Percentiles rank a stretch among this genome's conserved stretches.
phyloP scores from a whole-genome alignment of 2,888 invertebrate genomes.

The Reticulitermes lucifugus region DNA sequence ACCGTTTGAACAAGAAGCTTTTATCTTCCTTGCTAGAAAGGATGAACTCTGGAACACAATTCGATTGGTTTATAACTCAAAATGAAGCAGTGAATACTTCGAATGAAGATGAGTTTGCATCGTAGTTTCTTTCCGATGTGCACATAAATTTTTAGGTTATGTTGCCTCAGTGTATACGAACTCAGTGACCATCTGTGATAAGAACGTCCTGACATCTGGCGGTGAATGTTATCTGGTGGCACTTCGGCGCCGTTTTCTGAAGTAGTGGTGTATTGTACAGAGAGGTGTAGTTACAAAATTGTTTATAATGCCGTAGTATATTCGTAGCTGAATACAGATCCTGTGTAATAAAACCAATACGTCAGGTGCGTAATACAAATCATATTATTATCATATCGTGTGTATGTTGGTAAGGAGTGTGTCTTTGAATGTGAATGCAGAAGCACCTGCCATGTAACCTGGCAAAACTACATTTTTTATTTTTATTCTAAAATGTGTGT shows the following conservation, averaged over 20 bases:
- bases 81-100: background rate
- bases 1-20: slow-evolving; percentile 76
- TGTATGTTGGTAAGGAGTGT: too few relatives aligned
- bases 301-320: background rate
- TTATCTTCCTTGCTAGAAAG: slow-evolving; percentile 72
- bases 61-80: slow-evolving; percentile 31
- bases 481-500: too few relatives aligned
- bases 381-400: background rate
- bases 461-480: too few relatives aligned
- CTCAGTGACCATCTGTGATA: background rate
- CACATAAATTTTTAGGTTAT: background rate
- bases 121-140: background rate
- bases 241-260: background rate
- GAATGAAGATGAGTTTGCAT: slow-evolving; percentile 8
- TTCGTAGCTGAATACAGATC: background rate
- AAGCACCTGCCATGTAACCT: too few relatives aligned
- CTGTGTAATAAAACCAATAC: background rate
- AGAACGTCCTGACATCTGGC: background rate
- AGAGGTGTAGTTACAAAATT: background rate
- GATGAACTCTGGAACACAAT: slow-evolving; percentile 63
- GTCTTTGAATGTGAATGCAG: too few relatives aligned
- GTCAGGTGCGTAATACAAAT: background rate
- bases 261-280: background rate
- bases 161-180: background rate
- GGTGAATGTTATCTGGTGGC: background rate